Base-by-base conservation (phyloP, 2,797 vertebrate species). In the Labroides dimidiatus region DNA sequence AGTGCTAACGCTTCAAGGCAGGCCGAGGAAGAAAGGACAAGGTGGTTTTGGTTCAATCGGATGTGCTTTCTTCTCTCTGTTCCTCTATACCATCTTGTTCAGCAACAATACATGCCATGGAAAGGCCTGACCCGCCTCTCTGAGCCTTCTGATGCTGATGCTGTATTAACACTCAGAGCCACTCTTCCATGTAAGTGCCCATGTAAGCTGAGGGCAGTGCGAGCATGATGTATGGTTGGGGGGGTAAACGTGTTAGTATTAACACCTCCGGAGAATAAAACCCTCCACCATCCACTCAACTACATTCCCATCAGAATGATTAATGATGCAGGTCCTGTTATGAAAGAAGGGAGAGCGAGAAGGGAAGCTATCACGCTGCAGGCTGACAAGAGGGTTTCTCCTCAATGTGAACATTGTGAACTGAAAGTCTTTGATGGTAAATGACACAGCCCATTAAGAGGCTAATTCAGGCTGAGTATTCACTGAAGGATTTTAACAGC, bases 151-250 rank as follows among this genome's bases (percentile, higher is more conserved):
- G 48, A 49, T 47, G 51, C 63, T 69, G 30, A 47, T 45, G 10
- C 66, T 59, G 69, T 82, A 72, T 76, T 74, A 77, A 73, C 69
- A 77, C 67, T 39, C 66, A 21, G 64, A 84, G 64, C 64, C 71
- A 44, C 70, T 85, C 82, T 87, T 85, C 87, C 87, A 79, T 75
- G 52, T 72, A 75, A 80, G 69, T 69, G 82, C 57, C 56, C 76
- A 43, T 74, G 82, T 87, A 84, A 82, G 77, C 86, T 78, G 67
- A 80, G 85, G 84, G 82, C 84, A 89, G 72, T 61, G 75, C 64
- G n/a, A 71, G 84, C 57, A 44, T 82, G 85, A 89, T 82, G 86
- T 82, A 88, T 82, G 75, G 85, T 78, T 83, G 37, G 72, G 58
- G 58, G 80, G 85, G 67, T 75, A 81, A 75, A 87, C 24, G 64